phyloP scores from a whole-genome alignment of 2,113 vertebrate genomes.

The Anser brachyrhynchus region DNA sequence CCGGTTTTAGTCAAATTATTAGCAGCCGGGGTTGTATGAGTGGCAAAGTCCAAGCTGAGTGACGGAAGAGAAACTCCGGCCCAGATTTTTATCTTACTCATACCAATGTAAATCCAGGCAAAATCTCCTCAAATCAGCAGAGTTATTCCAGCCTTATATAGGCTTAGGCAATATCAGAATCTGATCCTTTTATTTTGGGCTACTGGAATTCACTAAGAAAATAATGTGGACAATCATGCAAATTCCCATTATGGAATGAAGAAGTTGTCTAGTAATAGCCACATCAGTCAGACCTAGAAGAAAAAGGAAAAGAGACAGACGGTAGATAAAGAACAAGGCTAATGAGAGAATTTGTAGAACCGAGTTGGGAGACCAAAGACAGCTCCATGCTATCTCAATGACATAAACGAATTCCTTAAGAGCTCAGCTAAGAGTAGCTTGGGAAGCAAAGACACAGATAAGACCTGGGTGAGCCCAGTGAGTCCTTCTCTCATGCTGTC shows the following conservation, averaged over 20 bases:
- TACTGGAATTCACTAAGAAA: conserved; percentile 41
- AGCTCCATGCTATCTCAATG: background rate
- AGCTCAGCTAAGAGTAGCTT: background rate
- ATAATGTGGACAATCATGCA: conserved; percentile 21
- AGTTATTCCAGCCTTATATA: conserved; percentile 7
- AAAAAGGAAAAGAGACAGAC: background rate
- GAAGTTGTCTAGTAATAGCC: conserved; percentile 12
- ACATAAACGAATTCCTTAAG: background rate
- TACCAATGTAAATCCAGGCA: conserved; percentile 9
- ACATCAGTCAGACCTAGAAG: background rate
- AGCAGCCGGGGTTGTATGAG: background rate
- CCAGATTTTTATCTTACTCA: conserved; percentile 17
- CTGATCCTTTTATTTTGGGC: conserved; percentile 14
- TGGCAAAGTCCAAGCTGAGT: background rate
- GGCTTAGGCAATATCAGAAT: conserved; percentile 11
- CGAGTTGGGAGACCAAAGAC: background rate
- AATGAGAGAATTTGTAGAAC: conserved; percentile 33
- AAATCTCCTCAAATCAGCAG: background rate
- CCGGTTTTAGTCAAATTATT: background rate
- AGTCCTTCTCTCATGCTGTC: background rate
- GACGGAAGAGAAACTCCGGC: background rate
- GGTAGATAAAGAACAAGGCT: background rate
- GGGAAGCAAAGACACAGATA: background rate
- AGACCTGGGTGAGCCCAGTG: background rate
- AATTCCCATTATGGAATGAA: conserved; percentile 17